Evolutionary conservation across 2,113 vertebrate genomes (phyloP), one percentile per base, ranked within the genome.

Genomic region (Capreolus pygargus): DNA sequence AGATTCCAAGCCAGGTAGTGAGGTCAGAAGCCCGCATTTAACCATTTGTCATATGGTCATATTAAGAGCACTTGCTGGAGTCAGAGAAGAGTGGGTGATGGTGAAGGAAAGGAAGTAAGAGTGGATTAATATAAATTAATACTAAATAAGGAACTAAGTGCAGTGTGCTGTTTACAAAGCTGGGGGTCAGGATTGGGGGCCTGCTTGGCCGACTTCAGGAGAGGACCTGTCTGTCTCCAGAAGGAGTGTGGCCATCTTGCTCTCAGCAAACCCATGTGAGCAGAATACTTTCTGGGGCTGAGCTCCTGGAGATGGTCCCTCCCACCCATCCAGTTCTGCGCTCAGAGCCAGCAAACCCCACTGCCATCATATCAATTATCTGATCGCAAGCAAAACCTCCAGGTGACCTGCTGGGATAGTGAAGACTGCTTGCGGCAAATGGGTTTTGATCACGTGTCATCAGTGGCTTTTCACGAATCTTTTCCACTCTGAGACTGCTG

Each of bases 391-490:
- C 6, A 28, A 30, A 95, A 95, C 27, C 47, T 92, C 67, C 33
- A 7, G 79, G n/a, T 86, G 64, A 94, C 60, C 88, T 23, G 1
- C 28, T 52, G 1, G 61, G 64, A 67, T 54, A 36, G 50, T 30
- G 64, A 93, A 97, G 21, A 79, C 21, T 47, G 4, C 70, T 54
- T 83, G 89, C 1, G 2, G 10, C 76, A 97, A 98, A 83, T 36
- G 70, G 89, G 33, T 45, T 86, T 83, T 57, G 30, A 45, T n/a
- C 74, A 43, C 28, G 3, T 39, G 86, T 86, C 97, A 83, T 58
- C 10, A 50, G 78, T 5, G 70, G 36, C 39, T 94, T 97, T 87
- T 58, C 52, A 30, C 58, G 86, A 64, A 94, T 30, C 87, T 76
- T 89, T 96, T 39, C 55, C 85, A 60, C 45, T 7, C 43, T 2